Evolutionary conservation across 2,113 vertebrate species (phyloP).

Genomic region (Trachemys scripta): DNA sequence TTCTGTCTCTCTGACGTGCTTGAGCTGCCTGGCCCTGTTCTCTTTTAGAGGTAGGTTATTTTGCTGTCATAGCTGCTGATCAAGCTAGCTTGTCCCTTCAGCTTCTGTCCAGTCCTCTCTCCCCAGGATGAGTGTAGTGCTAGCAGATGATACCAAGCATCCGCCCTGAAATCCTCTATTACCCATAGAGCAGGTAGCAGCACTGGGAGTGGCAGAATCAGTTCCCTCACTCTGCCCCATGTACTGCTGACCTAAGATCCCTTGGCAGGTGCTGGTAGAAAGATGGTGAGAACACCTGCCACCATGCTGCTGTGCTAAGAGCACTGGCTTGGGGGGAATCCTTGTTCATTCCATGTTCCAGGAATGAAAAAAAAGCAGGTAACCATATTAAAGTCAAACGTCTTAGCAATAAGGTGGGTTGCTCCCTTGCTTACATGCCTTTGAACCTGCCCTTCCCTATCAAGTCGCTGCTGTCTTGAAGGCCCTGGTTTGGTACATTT

Average conservation of each 20-base stretch:
- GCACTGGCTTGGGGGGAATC: too few species aligned
- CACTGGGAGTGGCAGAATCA: background rate
- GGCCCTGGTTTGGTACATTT: background rate
- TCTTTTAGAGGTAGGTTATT: too few species aligned
- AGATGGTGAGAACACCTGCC: background rate
- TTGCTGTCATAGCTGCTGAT: too few species aligned
- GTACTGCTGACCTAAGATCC: fast-evolving
- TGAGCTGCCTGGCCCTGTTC: too few species aligned
- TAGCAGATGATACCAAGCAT: background rate
- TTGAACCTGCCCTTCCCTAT: background rate
- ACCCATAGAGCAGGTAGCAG: background rate
- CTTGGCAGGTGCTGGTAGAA: background rate
- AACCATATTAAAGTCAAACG: too few species aligned
- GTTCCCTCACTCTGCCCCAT: fast-evolving
- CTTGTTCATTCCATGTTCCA: too few species aligned
- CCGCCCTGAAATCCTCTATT: background rate
- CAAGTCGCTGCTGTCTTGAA: background rate
- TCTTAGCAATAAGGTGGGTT: background rate
- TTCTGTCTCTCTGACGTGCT: too few species aligned
- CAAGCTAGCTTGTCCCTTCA: too few species aligned
- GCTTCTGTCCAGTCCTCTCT: too few species aligned
- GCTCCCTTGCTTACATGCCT: background rate
- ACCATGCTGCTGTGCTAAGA: background rate
- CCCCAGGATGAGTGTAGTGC: background rate
- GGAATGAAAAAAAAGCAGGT: too few species aligned